Evolutionary conservation across 2,888 invertebrate genomes (phyloP), one percentile per base, ranked within the genome.

Genomic region (Chaetogeoica ovagalla): DNA sequence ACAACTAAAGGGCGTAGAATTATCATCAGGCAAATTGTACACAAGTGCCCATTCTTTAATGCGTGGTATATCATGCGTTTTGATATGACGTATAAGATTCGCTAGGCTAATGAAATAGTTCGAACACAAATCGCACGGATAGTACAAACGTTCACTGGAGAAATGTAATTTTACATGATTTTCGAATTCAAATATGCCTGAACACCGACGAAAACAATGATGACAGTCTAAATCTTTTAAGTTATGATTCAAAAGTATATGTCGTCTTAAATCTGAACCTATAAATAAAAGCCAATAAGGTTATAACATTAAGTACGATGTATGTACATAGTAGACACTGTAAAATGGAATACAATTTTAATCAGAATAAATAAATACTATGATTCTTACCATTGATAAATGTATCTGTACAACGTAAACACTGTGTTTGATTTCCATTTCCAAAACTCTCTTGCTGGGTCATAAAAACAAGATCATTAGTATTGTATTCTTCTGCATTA

Each of bases 141-240:
- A 79, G 9, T 65, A 79, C 2, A 21, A 8, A 9, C 13, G 23
- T 71, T 71, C 57, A 4, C 57, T 9, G n/a, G 13, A 3, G 9
- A 70, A 79, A 43, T 79, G 79, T 30, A 79, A 63, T 70, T 79
- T 70, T 71, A 79, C 63, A 30, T 79, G 79, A 15, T 63, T 79
- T 79, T 79, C 79, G 57, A 79, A 79, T 43, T 79, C 79, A 11
- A 57, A 39, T 23, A 57, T 11, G 62, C 65, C 71, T 15, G 79
- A 55, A 79, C 79, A 79, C 8, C 79, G 79, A 55, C 79, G 79
- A 62, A 79, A 79, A 71, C 79, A 79, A 63, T 79, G 79, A 79
- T 71, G 71, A 23, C 79, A 79, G 48, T 79, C 79, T 13, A 79
- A 63, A 23, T 79, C 70, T 71, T 79, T 79, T 6, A 79, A 63